Conservation (phyloP, 2,113 vertebrate species). For the Campylomormyrus numenius region DNA sequence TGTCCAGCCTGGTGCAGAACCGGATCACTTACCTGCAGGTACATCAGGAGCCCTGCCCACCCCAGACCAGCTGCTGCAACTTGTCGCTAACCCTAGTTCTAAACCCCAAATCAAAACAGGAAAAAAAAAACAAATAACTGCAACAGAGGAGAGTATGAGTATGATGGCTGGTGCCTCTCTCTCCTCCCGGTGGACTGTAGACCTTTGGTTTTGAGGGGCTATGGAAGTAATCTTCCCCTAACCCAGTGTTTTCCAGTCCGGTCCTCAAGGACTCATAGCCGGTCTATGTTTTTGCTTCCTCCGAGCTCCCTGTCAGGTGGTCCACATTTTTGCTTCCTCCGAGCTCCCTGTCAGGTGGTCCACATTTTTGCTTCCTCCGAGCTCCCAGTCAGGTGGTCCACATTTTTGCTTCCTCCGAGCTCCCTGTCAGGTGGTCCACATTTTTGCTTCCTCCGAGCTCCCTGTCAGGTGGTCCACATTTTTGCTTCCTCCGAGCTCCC, state of each 20-base stretch:
- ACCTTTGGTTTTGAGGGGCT: not conserved
- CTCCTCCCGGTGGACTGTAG: not conserved
- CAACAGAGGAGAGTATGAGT: not conserved
- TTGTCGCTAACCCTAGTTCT: too few relatives aligned
- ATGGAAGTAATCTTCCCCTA: not conserved
- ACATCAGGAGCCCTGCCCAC: constrained; percentile 28
- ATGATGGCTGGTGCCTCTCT: not conserved
- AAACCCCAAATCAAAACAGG: not conserved
- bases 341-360: not conserved
- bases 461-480: not conserved
- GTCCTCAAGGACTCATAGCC: not conserved
- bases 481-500: not conserved
- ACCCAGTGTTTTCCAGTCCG: not conserved
- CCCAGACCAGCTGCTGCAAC: too few relatives aligned
- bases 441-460: not conserved
- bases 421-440: not conserved
- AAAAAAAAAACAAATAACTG: not conserved
- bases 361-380: not conserved
- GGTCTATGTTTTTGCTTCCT: not conserved
- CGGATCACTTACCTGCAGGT: constrained; percentile 97
- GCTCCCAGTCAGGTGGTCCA: not conserved
- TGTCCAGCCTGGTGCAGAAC: constrained; percentile 89
- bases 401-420: not conserved
- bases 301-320: not conserved
- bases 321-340: not conserved